phyloP scores from a whole-genome alignment of 2,888 invertebrate species.

The Polydrusus tereticollis region DNA sequence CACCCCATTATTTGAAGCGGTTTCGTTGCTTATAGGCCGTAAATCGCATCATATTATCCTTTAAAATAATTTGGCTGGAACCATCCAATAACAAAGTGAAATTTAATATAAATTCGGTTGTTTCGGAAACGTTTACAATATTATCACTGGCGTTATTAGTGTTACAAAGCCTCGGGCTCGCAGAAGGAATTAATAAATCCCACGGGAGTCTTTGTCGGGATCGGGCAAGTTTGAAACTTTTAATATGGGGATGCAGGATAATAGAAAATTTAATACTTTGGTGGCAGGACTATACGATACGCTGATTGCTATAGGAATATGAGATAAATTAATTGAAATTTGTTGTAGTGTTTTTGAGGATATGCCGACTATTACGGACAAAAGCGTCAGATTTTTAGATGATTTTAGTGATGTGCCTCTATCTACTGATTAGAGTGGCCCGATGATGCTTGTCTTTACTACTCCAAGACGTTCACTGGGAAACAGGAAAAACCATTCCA shows the following conservation, averaged over 20 bases:
- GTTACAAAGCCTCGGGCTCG: constrained; percentile 5
- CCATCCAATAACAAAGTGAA: not conserved
- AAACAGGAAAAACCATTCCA: no score
- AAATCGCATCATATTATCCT: no score
- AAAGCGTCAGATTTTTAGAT: no score
- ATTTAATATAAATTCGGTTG: constrained; percentile 15
- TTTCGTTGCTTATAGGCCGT: no score
- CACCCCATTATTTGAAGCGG: no score
- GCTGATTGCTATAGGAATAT: constrained; percentile 39
- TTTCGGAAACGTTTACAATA: constrained; percentile 16
- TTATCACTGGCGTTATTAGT: constrained; percentile 18
- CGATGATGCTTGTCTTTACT: no score
- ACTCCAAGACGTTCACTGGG: no score
- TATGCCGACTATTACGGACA: no score
- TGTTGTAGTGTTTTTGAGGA: no score
- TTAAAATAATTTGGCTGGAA: not conserved
- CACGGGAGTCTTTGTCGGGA: constrained; percentile 38
- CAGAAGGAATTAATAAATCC: constrained; percentile 41
- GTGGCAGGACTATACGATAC: constrained; percentile 28
- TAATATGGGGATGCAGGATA: constrained; percentile 36
- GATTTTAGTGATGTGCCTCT: no score
- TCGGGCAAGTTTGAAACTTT: constrained; percentile 39
- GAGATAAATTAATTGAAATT: constrained; percentile 3
- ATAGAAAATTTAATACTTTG: constrained; percentile 43
- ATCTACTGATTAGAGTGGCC: no score